These are phyloP conservation scores for Festucalex cinctus DNA, from an alignment of 2,113 vertebrate genomes.

Conservation along the genomic window DNA sequence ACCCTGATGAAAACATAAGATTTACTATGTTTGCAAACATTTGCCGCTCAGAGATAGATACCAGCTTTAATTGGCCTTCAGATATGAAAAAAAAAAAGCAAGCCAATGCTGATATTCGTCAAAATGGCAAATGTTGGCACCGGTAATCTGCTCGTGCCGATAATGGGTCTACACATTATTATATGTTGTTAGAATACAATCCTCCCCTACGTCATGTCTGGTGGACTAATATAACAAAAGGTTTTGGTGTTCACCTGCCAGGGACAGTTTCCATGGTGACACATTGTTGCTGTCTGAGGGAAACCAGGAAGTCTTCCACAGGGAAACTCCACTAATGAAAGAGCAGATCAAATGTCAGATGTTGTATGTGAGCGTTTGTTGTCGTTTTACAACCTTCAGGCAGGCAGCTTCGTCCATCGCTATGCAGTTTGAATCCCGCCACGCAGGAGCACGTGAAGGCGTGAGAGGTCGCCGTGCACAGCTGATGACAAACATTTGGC, in stretches of 20 bases:
- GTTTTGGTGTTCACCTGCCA: slow-evolving; percentile 81
- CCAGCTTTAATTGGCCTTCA: too few species aligned
- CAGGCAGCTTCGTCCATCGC: slow-evolving; percentile 72
- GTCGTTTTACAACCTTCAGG: slow-evolving; percentile 66
- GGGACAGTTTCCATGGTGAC: slow-evolving; percentile 65
- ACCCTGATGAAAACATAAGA: too few species aligned
- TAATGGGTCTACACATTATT: too few species aligned
- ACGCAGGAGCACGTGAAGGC: slow-evolving; percentile 79
- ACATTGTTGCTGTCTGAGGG: not conserved
- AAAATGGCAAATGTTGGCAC: too few species aligned
- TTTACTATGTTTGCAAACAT: too few species aligned
- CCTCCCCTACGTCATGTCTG: not conserved
- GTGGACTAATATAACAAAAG: not conserved
- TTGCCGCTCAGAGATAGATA: too few species aligned
- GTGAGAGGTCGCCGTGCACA: slow-evolving; percentile 67
- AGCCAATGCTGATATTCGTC: too few species aligned
- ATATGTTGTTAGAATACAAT: too few species aligned
- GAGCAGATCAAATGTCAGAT: not conserved
- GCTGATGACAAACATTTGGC: slow-evolving; percentile 79
- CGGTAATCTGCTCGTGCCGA: too few species aligned
- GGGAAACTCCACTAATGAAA: slow-evolving; percentile 57
- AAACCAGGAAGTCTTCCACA: slow-evolving; percentile 53
- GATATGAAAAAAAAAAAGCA: too few species aligned
- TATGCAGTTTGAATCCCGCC: slow-evolving; percentile 75
- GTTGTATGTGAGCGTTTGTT: not conserved